Base-by-base conservation (phyloP, 2,113 vertebrate species). In the Phaethon lepturus region DNA sequence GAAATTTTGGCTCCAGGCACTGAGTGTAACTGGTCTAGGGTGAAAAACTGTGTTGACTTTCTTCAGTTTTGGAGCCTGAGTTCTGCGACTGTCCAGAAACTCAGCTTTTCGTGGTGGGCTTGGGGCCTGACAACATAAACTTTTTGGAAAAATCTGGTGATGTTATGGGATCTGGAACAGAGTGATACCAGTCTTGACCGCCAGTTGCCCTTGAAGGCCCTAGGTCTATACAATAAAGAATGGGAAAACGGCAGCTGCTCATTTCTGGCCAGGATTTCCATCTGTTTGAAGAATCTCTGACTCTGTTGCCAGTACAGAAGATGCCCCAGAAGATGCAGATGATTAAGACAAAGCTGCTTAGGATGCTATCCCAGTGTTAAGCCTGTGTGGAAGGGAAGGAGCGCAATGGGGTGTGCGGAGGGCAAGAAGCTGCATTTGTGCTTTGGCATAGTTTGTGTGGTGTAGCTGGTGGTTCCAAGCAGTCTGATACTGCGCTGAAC, bases 301-400 rank as follows among this genome's bases (percentile, higher is more conserved):
- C 31, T 55, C 28, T 56, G 12, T 77, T 91, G 33, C 68, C 3
- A 2, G n/a, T 86, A 24, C 15, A 50, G 62, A 25, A 90, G 66
- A 31, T 94, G 69, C 44, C 75, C 13, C 22, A 33, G 64, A 81
- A 95, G 45, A 68, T 35, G 33, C 52, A 35, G 73, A 78, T 71
- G 50, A 47, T 91, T 74, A 91, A 86, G 49, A 74, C 16, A 86
- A 77, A 94, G 31, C 79, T 93, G 68, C 64, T 71, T 88, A 81
- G 49, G 29, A 35, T 74, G 40, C 40, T 71, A 25, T 73, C 28
- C 40, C 20, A 59, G 60, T 0, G 1, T 77, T 78, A 53, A 80
- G 86, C 40, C 29, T 84, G 9, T 20, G 10, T 62, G 16, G 26
- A 84, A 49, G 17, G 23, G 64, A 73, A 56, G 31, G 29, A 81